Evolutionary conservation across 2,113 vertebrate species (phyloP).

Genomic region (Glaucomys volans): DNA sequence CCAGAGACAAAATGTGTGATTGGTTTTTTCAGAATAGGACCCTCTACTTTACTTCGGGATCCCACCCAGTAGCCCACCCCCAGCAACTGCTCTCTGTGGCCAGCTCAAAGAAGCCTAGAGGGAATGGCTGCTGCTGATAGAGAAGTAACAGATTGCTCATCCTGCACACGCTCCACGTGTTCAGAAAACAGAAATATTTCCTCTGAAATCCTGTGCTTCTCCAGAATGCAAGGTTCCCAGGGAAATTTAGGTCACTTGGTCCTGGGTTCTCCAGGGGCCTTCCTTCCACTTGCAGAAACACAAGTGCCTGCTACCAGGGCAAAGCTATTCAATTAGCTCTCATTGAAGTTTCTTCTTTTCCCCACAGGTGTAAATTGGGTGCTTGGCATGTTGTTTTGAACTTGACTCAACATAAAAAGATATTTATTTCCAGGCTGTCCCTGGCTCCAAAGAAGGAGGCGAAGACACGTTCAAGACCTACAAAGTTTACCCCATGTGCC

Average conservation of each 20-base stretch:
- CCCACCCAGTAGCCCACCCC: neutral
- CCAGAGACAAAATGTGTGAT: neutral
- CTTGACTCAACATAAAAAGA: conserved; percentile 71
- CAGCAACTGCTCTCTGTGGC: neutral
- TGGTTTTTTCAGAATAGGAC: neutral
- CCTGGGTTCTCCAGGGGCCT: conserved; percentile 53
- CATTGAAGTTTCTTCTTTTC: conserved; percentile 69
- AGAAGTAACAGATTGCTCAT: neutral
- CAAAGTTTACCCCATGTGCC: conserved; percentile 42
- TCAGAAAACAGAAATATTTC: conserved; percentile 52
- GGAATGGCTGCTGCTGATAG: neutral
- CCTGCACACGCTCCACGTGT: neutral
- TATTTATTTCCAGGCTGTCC: conserved; percentile 67
- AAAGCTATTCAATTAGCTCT: conserved; percentile 76
- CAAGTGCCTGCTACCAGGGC: conserved; percentile 58
- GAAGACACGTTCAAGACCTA: neutral
- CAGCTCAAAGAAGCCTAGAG: neutral
- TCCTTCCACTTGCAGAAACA: conserved; percentile 60
- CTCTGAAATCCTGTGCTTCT: conserved; percentile 29
- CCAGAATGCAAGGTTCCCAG: conserved; percentile 47
- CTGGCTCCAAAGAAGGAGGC: conserved; percentile 30
- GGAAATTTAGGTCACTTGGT: conserved; percentile 61
- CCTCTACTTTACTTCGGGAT: neutral
- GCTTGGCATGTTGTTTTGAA: conserved; percentile 70
- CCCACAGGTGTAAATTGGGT: conserved; percentile 78